These are phyloP conservation scores for Planiliza haematocheilus DNA, from an alignment of 2,113 vertebrate species.

Conservation along the genomic window DNA sequence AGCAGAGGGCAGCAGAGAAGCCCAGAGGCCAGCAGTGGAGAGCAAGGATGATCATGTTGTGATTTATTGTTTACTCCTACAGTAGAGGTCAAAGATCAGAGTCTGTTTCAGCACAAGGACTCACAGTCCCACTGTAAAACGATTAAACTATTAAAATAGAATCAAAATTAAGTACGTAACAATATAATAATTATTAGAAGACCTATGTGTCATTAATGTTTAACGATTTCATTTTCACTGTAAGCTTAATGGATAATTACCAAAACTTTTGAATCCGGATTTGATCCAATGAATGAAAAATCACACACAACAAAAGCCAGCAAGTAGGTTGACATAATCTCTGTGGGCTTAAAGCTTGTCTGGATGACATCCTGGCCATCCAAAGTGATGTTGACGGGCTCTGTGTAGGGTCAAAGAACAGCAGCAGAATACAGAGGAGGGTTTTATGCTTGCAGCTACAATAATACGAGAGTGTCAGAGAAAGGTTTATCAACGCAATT, in stretches of 20 bases:
- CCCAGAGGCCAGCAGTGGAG: neutral
- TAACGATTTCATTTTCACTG: neutral
- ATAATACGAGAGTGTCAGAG: neutral
- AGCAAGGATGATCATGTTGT: neutral
- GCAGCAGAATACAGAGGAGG: neutral
- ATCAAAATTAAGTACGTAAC: no score
- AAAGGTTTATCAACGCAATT: neutral
- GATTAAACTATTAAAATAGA: no score
- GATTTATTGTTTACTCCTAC: neutral
- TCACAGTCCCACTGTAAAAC: neutral
- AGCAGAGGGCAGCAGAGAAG: conserved; percentile 59
- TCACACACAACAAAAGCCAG: conserved; percentile 91
- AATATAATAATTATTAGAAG: neutral
- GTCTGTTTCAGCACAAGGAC: neutral
- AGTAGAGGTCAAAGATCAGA: neutral
- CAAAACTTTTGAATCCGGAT: fast-evolving
- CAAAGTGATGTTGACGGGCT: neutral
- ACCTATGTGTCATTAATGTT: neutral
- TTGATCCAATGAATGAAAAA: fast-evolving
- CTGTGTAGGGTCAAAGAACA: conserved; percentile 50
- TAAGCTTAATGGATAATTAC: conserved; percentile 68
- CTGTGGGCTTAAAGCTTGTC: conserved; percentile 82
- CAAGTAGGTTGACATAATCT: conserved; percentile 93
- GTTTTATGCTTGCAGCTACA: neutral
- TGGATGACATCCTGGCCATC: neutral